Conservation (phyloP, 2,888 invertebrate species). For the Acronicta aceris region DNA sequence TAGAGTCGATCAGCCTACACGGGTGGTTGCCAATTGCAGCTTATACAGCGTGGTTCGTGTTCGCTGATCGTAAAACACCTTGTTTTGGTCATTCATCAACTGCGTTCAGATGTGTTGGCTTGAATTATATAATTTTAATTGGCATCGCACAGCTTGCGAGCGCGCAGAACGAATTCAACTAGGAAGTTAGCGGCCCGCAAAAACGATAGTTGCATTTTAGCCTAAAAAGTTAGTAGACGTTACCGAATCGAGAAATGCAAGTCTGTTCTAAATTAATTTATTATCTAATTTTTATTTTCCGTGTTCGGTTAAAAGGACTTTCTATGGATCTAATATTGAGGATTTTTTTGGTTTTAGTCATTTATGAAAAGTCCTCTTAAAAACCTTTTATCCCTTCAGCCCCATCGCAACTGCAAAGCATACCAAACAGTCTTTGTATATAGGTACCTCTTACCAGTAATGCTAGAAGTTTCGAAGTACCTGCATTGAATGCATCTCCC, state of each 20-base stretch:
- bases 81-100: constrained; percentile 74
- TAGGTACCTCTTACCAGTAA: constrained; percentile 32
- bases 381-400: too few relatives aligned
- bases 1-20: constrained; percentile 7
- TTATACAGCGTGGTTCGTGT: constrained; percentile 61
- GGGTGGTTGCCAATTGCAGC: constrained; percentile 7
- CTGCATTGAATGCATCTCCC: constrained; percentile 54
- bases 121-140: constrained; percentile 78
- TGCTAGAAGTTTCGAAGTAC: constrained; percentile 57
- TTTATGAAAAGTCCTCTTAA: too few relatives aligned
- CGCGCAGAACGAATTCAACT: constrained; percentile 35
- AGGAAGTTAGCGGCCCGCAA: constrained; percentile 59
- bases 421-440: constrained; percentile 13
- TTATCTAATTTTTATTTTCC: constrained; percentile 3
- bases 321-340: not conserved
- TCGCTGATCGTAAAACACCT: constrained; percentile 64
- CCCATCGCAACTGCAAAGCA: too few relatives aligned
- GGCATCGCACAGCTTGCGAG: constrained; percentile 59
- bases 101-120: constrained; percentile 56
- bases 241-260: constrained; percentile 23
- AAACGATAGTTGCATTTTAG: constrained; percentile 54
- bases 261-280: constrained; percentile 20
- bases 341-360: not conserved
- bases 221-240: constrained; percentile 30
- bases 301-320: constrained; percentile 7